A percentile compares a stretch with the other conserved stretches of the same genome.
phyloP scores from a whole-genome alignment of 2,888 invertebrate genomes.

The Drosophila putrida region DNA sequence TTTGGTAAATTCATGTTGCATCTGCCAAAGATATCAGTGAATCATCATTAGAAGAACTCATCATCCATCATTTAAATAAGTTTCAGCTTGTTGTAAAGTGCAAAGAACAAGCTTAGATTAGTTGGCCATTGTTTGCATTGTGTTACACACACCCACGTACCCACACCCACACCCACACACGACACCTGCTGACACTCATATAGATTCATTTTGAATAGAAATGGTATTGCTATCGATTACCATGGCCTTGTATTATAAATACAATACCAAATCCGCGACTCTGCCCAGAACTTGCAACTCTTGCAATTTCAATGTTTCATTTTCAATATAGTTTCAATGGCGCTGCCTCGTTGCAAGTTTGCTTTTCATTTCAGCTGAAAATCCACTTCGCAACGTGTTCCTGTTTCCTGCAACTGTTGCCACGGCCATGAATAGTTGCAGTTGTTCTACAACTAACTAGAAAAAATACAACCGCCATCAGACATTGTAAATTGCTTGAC shows the following conservation, averaged over 20 bases:
- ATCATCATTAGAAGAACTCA: conserved; percentile 25
- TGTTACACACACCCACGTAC: background rate
- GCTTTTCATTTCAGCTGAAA: conserved; percentile 53
- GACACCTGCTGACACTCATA: conserved; percentile 6
- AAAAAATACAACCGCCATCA: conserved; percentile 39
- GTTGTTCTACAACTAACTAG: conserved; percentile 9
- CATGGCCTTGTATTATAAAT: conserved; percentile 62
- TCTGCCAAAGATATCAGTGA: conserved; percentile 4
- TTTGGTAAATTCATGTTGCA: background rate
- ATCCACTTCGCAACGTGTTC: conserved; percentile 33
- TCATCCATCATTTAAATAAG: conserved; percentile 45
- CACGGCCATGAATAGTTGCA: conserved; percentile 12
- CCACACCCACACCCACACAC: no score
- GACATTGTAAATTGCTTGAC: conserved; percentile 66
- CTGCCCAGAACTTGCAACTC: conserved; percentile 35
- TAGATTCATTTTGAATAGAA: conserved; percentile 22
- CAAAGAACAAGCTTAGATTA: conserved; percentile 26
- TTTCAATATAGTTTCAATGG: conserved; percentile 56
- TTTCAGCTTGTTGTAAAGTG: conserved; percentile 4
- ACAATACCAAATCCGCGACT: conserved; percentile 65
- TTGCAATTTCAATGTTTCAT: conserved; percentile 66
- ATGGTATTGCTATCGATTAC: conserved; percentile 69
- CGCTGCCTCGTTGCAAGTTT: conserved; percentile 38
- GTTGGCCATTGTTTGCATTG: conserved; percentile 39
- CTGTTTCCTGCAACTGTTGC: conserved; percentile 51